Conservation (phyloP, 2,113 vertebrate species). For the Micronisus gabar region DNA sequence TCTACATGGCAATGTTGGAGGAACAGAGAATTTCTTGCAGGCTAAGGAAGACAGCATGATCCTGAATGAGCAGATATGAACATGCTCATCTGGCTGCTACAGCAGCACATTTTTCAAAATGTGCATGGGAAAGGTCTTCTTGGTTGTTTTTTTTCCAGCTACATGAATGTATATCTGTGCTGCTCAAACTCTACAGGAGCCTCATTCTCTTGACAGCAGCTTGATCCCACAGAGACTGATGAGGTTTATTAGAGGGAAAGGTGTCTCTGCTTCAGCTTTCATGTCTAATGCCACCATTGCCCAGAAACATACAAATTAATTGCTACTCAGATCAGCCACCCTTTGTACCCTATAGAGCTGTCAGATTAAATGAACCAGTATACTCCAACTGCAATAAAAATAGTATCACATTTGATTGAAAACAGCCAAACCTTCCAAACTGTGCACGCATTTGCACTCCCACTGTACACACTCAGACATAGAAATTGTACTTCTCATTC, state of each 20-base stretch:
- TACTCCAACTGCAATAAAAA: constrained; percentile 16
- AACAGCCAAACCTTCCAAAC: background rate
- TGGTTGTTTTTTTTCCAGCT: background rate
- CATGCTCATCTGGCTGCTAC: background rate
- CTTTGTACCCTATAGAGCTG: constrained; percentile 5
- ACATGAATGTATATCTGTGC: background rate
- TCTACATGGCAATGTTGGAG: background rate
- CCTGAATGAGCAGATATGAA: background rate
- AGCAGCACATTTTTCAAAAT: background rate
- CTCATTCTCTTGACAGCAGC: background rate
- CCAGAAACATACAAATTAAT: constrained; percentile 22
- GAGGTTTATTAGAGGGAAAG: background rate
- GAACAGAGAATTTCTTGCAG: background rate
- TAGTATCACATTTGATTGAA: background rate
- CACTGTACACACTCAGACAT: background rate
- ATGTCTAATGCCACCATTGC: constrained; percentile 3
- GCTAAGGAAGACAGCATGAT: background rate
- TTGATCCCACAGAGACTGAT: background rate
- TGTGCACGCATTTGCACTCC: background rate
- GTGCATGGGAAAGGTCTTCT: background rate
- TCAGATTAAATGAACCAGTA: background rate
- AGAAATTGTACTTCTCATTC: background rate
- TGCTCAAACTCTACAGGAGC: background rate
- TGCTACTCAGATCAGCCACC: background rate
- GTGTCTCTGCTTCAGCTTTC: constrained; percentile 18